A percentile compares a stretch with the other conserved stretches of the same genome.
These are phyloP conservation scores for Drosophila pseudoobscura DNA, from an alignment of 1,140 invertebrate genomes.

Conservation along the genomic window DNA sequence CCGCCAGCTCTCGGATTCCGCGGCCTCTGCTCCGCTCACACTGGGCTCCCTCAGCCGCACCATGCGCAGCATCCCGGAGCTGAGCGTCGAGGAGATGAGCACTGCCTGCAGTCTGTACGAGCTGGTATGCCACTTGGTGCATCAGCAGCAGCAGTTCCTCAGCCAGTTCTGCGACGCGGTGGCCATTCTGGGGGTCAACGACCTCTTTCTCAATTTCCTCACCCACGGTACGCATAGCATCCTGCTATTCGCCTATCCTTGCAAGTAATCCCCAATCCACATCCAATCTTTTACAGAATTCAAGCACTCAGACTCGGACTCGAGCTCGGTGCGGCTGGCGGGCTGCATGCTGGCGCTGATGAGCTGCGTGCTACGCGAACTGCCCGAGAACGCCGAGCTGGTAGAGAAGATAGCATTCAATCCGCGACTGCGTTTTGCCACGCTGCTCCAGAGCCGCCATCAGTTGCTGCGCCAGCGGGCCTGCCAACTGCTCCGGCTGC, in stretches of 20 bases:
- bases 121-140: constrained; percentile 89
- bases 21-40: constrained; percentile 45
- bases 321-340: constrained; percentile 86
- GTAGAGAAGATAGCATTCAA: constrained; percentile 89
- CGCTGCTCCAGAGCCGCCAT: constrained; percentile 86
- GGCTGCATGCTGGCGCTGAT: constrained; percentile 87
- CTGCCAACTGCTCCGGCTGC: constrained; percentile 87
- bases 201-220: constrained; percentile 85
- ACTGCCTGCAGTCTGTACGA: constrained; percentile 88
- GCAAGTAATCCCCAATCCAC: too few relatives aligned
- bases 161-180: constrained; percentile 91
- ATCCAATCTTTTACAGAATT: constrained; percentile 84
- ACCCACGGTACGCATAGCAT: constrained; percentile 83
- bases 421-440: constrained; percentile 85
- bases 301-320: constrained; percentile 85
- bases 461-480: constrained; percentile 86
- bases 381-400: constrained; percentile 89
- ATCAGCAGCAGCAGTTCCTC: constrained; percentile 88
- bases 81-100: constrained; percentile 86
- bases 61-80: constrained; percentile 82
- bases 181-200: constrained; percentile 86
- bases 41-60: constrained; percentile 54
- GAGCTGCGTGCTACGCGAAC: constrained; percentile 88
- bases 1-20: constrained; percentile 67
- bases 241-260: neutral